Percentiles rank a stretch among this genome's conserved stretches.
These are phyloP conservation scores for Scaptomyza parva DNA, from an alignment of 2,888 invertebrate species.

Conservation along the genomic window DNA sequence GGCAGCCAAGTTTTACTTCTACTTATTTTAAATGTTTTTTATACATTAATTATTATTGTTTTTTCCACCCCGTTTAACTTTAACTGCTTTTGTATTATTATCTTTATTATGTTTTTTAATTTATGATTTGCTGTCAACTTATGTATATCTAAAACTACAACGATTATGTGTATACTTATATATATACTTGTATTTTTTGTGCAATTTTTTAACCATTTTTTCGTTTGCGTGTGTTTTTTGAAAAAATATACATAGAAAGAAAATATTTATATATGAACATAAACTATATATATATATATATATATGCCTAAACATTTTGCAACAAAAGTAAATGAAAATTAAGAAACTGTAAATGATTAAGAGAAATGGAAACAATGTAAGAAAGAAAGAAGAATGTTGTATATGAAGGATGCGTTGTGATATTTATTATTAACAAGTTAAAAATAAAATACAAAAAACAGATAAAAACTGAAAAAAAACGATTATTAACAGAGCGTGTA, in stretches of 20 bases:
- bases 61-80: constrained; percentile 45
- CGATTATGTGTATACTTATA: constrained; percentile 24
- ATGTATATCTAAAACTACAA: constrained; percentile 32
- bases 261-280: constrained; percentile 59
- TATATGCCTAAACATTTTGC: constrained; percentile 60
- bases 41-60: constrained; percentile 53
- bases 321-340: constrained; percentile 15
- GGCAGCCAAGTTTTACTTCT: constrained; percentile 4
- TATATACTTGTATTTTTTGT: constrained; percentile 74
- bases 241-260: constrained; percentile 53
- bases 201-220: constrained; percentile 78
- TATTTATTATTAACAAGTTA: constrained; percentile 84
- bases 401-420: constrained; percentile 84
- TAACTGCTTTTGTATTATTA: constrained; percentile 79
- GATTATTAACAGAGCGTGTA: constrained; percentile 61
- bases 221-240: constrained; percentile 69
- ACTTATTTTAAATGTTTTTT: constrained; percentile 47
- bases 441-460: constrained; percentile 50
- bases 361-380: constrained; percentile 27
- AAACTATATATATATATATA: constrained; percentile 49
- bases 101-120: constrained; percentile 73
- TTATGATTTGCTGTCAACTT: constrained; percentile 65
- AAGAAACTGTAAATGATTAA: constrained; percentile 49
- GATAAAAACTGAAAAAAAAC: constrained; percentile 56
- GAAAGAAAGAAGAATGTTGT: constrained; percentile 41